Percentiles rank a stretch among this genome's conserved stretches.
phyloP scores from a whole-genome alignment of 2,797 vertebrate genomes.

The Micrastur ruficollis region DNA sequence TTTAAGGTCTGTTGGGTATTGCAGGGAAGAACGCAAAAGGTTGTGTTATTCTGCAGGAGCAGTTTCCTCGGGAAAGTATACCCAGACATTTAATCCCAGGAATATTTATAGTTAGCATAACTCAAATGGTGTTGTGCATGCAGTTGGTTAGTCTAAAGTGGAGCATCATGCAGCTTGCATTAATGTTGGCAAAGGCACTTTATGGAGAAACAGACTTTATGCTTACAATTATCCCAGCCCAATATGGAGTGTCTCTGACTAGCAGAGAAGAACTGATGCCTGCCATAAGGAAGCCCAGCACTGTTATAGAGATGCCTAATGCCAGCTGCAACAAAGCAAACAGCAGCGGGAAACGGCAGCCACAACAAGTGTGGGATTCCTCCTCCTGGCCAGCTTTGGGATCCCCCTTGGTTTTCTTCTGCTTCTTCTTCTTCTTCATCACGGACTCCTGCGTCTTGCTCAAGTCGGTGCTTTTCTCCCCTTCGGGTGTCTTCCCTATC shows the following conservation, averaged over 20 bases:
- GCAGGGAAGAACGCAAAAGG: not conserved
- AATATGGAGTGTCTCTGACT: slow-evolving; percentile 94
- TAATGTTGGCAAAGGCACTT: slow-evolving; percentile 62
- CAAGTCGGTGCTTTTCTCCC: not conserved
- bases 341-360: slow-evolving; percentile 92
- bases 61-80: not conserved
- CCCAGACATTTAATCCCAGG: not conserved
- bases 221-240: slow-evolving; percentile 99
- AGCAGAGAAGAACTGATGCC: slow-evolving; percentile 88
- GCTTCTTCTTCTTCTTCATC: slow-evolving; percentile 58
- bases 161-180: slow-evolving; percentile 65
- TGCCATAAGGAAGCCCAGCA: slow-evolving; percentile 91
- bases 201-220: slow-evolving; percentile 64
- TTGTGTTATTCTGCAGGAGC: not conserved
- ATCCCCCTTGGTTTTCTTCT: slow-evolving; percentile 64
- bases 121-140: slow-evolving; percentile 56
- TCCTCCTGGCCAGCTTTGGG: slow-evolving; percentile 64
- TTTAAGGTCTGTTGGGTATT: not conserved
- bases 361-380: slow-evolving; percentile 82
- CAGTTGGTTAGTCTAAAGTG: slow-evolving; percentile 69
- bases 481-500: not conserved
- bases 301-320: slow-evolving; percentile 83
- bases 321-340: slow-evolving; percentile 90
- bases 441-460: slow-evolving; percentile 34
- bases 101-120: slow-evolving; percentile 56